Conservation (phyloP, 2,113 vertebrate genomes). For the Thamnaconus septentrionalis region DNA sequence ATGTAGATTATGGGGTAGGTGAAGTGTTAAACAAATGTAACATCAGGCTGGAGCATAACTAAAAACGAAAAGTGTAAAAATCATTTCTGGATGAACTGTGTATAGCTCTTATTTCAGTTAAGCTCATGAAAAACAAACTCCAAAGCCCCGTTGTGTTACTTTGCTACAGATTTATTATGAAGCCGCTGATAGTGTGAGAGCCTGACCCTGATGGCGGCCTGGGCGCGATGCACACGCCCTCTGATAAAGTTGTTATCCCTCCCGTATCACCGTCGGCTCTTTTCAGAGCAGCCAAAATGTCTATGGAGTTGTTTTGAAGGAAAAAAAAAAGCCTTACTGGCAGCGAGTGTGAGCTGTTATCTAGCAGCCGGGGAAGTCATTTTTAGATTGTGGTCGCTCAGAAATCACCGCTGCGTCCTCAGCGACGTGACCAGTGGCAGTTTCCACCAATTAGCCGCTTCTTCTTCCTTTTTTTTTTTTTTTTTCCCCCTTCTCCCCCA, state of each 20-base stretch:
- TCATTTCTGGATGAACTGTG: too few species aligned
- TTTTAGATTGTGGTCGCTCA: constrained; percentile 69
- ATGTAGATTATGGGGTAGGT: too few species aligned
- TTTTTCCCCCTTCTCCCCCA: constrained; percentile 11
- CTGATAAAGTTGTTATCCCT: constrained; percentile 61
- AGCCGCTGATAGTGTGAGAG: constrained; percentile 40
- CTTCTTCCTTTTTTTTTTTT: constrained; percentile 24
- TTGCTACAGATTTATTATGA: not conserved
- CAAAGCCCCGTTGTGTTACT: not conserved
- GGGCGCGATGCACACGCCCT: constrained; percentile 50
- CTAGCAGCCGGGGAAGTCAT: constrained; percentile 70
- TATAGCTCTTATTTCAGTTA: not conserved
- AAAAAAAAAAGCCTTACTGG: constrained; percentile 63
- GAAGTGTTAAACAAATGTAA: too few species aligned
- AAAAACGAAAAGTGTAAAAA: too few species aligned
- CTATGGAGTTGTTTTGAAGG: constrained; percentile 40
- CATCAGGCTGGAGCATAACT: too few species aligned
- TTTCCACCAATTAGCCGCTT: constrained; percentile 70
- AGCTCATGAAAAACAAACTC: not conserved
- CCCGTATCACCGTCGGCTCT: constrained; percentile 46
- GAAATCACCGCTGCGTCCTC: constrained; percentile 52
- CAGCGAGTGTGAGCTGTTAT: constrained; percentile 65
- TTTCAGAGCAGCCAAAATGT: constrained; percentile 60
- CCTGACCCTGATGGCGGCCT: constrained; percentile 42
- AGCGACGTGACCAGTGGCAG: constrained; percentile 73